Evolutionary conservation across 2,888 invertebrate species (phyloP).

Genomic region (Cenopis cana): DNA sequence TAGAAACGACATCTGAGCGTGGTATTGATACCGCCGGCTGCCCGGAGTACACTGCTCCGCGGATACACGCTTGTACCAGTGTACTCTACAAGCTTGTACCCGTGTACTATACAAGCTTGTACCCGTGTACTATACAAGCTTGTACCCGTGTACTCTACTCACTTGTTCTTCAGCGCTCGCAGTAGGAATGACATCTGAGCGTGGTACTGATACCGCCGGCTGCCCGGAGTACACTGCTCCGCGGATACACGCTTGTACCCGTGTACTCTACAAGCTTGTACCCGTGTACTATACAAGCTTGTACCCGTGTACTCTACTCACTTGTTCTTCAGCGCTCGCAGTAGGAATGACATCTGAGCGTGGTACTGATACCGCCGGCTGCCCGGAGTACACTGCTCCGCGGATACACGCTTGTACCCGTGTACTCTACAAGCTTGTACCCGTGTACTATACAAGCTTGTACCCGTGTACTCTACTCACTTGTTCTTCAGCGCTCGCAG

Average conservation of each 20-base stretch:
- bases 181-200: no score
- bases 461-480: constrained; percentile 57
- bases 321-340: no score
- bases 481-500: constrained; percentile 75
- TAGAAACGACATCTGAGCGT: constrained; percentile 47
- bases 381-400: constrained; percentile 51
- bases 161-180: no score
- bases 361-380: constrained; percentile 51
- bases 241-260: constrained; percentile 73
- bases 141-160: constrained; percentile 66
- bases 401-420: constrained; percentile 69
- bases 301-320: constrained; percentile 65
- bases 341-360: no score
- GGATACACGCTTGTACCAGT: constrained; percentile 70
- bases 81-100: no score
- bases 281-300: no score
- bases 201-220: constrained; percentile 44
- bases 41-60: constrained; percentile 71
- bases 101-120: no score
- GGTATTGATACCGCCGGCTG: constrained; percentile 48
- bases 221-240: constrained; percentile 70
- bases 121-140: no score
- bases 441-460: constrained; percentile 65
- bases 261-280: no score
- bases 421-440: no score